Conservation (phyloP, 92 coral and sea anemone species). For the Phymanthus crucifer region DNA sequence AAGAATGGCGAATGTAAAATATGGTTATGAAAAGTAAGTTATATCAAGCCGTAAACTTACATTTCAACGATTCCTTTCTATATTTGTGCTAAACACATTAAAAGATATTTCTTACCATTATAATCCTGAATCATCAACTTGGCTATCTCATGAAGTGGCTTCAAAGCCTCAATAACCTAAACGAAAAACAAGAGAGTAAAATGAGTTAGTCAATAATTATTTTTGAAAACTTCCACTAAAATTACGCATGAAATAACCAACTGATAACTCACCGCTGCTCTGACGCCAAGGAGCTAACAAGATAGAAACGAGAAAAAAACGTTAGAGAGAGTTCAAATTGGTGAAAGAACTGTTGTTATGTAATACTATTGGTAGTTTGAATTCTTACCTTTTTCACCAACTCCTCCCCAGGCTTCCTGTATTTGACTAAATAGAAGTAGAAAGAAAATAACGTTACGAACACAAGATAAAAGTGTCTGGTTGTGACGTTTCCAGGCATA, state of each 20-base stretch:
- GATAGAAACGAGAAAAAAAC: background rate
- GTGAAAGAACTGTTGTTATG: background rate
- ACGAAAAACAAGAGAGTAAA: background rate
- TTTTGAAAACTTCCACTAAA: background rate
- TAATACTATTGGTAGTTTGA: background rate
- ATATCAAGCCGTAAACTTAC: too few species aligned
- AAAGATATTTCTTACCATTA: slow-evolving; percentile 2
- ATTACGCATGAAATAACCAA: background rate
- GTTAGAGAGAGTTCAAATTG: background rate
- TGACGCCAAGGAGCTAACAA: slow-evolving; percentile 13
- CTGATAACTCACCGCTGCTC: slow-evolving; percentile 4
- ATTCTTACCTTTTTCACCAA: slow-evolving; percentile 6
- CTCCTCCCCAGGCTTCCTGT: slow-evolving; percentile 13
- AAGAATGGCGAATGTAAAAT: too few species aligned
- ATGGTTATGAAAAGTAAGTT: too few species aligned
- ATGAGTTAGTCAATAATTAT: background rate
- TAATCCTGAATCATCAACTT: slow-evolving; percentile 9
- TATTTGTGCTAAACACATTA: too few species aligned
- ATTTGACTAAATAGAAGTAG: slow-evolving; percentile 4
- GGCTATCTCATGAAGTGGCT: slow-evolving; percentile 2
- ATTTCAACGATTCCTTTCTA: too few species aligned
- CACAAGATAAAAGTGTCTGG: background rate
- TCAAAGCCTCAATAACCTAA: background rate
- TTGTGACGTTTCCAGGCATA: too few species aligned
- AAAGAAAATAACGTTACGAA: background rate